Conservation (phyloP, 2,113 vertebrate genomes). For the Antechinus flavipes region DNA sequence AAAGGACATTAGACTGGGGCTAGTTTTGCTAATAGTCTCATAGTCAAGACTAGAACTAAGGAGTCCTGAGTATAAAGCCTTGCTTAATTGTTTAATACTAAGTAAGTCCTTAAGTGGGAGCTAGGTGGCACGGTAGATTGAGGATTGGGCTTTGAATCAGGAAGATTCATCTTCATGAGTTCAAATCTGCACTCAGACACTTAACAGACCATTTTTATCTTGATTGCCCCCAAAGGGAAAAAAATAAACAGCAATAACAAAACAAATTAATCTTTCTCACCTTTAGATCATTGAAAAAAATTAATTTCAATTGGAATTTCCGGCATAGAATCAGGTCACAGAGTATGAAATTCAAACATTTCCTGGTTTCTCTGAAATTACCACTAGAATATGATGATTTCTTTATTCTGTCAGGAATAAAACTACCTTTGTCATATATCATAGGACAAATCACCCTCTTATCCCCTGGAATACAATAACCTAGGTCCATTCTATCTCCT, state of each 20-base stretch:
- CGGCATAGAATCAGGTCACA: not conserved
- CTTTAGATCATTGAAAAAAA: not conserved
- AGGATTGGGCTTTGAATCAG: no score
- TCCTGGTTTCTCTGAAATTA: not conserved
- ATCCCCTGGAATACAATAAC: not conserved
- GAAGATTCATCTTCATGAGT: no score
- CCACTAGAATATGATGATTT: not conserved
- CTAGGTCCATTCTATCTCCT: not conserved
- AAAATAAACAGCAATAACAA: not conserved
- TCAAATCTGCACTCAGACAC: no score
- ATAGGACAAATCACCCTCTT: not conserved
- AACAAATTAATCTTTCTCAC: not conserved
- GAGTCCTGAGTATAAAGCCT: not conserved
- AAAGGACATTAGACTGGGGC: not conserved
- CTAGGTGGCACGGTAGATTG: no score
- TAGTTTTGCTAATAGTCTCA: not conserved
- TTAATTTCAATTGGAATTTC: not conserved
- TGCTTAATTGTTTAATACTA: not conserved
- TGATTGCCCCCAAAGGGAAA: not conserved
- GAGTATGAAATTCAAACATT: not conserved
- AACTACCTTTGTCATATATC: not conserved
- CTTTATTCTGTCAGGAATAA: not conserved
- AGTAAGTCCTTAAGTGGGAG: not conserved
- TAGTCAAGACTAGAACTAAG: not conserved
- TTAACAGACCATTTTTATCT: no score